A percentile compares a stretch with the other conserved stretches of the same genome.
phyloP scores from a whole-genome alignment of 2,113 vertebrate species.

The Apodemus speciosus region DNA sequence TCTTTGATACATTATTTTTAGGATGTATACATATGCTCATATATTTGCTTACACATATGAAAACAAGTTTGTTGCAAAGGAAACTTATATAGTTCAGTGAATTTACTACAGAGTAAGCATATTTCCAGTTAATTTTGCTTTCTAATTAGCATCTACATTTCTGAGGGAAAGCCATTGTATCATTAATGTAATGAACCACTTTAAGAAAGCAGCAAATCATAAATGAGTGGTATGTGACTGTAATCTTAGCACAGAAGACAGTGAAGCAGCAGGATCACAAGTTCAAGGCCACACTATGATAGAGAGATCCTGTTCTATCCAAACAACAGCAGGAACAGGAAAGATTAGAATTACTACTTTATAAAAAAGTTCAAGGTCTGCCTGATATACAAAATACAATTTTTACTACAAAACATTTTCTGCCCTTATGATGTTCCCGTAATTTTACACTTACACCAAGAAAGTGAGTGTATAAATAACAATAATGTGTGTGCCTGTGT shows the following conservation, averaged over 20 bases:
- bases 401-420: not conserved
- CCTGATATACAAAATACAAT: not conserved
- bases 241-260: not conserved
- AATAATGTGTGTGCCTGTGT: not conserved
- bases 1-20: conserved; percentile 30
- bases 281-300: not conserved
- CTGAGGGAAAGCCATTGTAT: conserved; percentile 15
- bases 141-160: not conserved
- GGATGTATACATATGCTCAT: not conserved
- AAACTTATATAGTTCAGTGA: not conserved
- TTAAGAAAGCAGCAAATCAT: conserved; percentile 21
- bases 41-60: not conserved
- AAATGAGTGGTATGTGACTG: not conserved
- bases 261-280: not conserved
- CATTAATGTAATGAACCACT: conserved; percentile 13
- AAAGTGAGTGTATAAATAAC: not conserved
- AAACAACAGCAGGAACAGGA: conserved; percentile 1
- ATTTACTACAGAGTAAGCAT: not conserved
- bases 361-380: not conserved
- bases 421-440: not conserved
- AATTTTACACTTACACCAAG: not conserved
- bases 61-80: conserved; percentile 10
- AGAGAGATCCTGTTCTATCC: not conserved
- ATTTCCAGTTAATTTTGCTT: conserved; percentile 40
- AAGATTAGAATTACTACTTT: conserved; percentile 24